Evolutionary conservation across 2,888 invertebrate species (phyloP), one percentile per base, ranked within the genome.

Genomic region (Protophormia terraenovae): DNA sequence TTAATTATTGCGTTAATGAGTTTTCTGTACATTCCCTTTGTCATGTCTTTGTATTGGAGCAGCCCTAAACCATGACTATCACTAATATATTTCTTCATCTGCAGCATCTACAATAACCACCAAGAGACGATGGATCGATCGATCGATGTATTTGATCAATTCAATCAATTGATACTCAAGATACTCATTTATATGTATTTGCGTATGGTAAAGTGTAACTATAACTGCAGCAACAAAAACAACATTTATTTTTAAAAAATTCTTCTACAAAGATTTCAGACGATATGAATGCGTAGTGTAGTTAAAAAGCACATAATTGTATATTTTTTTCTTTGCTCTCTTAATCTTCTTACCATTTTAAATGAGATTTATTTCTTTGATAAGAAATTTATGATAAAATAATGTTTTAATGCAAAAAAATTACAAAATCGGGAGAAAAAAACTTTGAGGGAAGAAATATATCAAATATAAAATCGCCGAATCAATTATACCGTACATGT

Each of bases 1-100:
- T 89, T 89, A 89, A 89, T 89, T 89, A 89, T 87, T 87, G 87
- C 89, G 89, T 89, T 89, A 89, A 89, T 89, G 89, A 89, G 89
- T 88, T 89, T 89, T 87, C 84, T 87, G 80, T 87, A 87, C 72
- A 78, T 47, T 69, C 24, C 55, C 27, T 71, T 62, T 58, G 64
- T 71, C 58, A 27, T 47, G 22, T 62, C 45, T 75, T 35, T 29
- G 35, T 62, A 22, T 16, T 81, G 62, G 45, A 32, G 24, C 69
- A 60, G 55, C 53, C 41, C 35, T 47, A 77, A 35, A 60, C 27
- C 45, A 62, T 60, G 58, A 55, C 47, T 62, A 73, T 69, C 80
- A 35, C 60, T 58, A 60, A 77, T 35, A 45, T 27, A 69, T 19
- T 78, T 69, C 47, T 71, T 66, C 66, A 45, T 14, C 64, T 41